phyloP scores from a whole-genome alignment of 2,797 vertebrate genomes.

The Siniperca obscura region DNA sequence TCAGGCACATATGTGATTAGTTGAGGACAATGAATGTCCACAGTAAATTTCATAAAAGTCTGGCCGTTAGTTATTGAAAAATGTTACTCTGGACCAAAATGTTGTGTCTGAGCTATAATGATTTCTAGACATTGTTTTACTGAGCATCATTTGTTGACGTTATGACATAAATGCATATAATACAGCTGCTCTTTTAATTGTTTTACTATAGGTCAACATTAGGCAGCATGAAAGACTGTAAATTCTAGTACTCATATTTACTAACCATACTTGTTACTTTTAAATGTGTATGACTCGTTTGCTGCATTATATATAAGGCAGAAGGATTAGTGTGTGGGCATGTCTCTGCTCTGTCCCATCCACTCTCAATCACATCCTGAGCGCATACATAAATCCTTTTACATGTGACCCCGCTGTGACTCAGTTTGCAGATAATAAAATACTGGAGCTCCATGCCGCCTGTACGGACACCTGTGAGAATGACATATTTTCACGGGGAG shows the following conservation, averaged over 20 bases:
- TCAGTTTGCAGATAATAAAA: conserved; percentile 59
- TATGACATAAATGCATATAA: neutral
- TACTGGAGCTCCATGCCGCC: conserved; percentile 34
- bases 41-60: too few species aligned
- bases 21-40: too few species aligned
- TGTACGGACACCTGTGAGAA: conserved; percentile 62
- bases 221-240: neutral
- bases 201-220: neutral
- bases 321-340: conserved; percentile 48
- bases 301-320: conserved; percentile 16
- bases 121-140: neutral
- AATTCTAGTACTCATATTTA: neutral
- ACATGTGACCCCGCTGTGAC: conserved; percentile 60
- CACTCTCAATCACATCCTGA: conserved; percentile 35
- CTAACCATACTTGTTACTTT: neutral
- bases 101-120: neutral
- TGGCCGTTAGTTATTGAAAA: too few species aligned
- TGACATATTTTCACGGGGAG: conserved; percentile 58
- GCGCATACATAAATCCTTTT: conserved; percentile 54
- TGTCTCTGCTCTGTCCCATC: conserved; percentile 23
- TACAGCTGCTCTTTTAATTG: neutral
- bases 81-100: neutral
- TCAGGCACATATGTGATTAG: too few species aligned
- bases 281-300: neutral
- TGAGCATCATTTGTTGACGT: neutral